Evolutionary conservation across 2,113 vertebrate genomes (phyloP).

Genomic region (Xenopus borealis): DNA sequence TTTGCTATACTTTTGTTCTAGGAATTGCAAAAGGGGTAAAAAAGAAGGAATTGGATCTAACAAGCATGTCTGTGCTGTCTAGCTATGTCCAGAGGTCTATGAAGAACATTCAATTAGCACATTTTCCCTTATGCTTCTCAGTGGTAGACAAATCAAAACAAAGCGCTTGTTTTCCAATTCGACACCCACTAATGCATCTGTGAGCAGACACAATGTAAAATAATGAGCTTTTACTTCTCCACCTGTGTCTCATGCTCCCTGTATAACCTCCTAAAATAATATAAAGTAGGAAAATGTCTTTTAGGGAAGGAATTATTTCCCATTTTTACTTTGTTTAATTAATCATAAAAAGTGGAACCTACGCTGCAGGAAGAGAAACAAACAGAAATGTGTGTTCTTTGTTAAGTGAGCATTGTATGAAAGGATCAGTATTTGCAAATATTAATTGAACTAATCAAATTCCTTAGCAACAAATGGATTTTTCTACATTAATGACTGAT

Average conservation of each 20-base stretch:
- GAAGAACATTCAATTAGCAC: background rate
- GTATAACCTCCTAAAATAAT: background rate
- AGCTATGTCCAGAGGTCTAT: background rate
- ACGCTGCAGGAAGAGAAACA: too few species aligned
- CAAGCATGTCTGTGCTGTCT: background rate
- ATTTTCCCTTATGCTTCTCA: too few species aligned
- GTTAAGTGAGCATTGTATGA: background rate
- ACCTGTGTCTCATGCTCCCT: background rate
- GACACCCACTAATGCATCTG: background rate
- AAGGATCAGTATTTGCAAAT: background rate
- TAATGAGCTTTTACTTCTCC: background rate
- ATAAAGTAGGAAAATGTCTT: background rate
- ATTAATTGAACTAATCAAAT: background rate
- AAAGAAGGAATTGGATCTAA: background rate
- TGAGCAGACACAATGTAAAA: background rate
- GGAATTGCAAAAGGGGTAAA: too few species aligned
- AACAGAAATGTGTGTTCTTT: too few species aligned
- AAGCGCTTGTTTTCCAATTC: background rate
- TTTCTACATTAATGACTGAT: conserved; percentile 8
- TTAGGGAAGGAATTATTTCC: background rate
- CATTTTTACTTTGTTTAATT: background rate
- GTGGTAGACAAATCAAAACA: background rate
- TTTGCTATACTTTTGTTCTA: too few species aligned
- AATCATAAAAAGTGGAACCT: background rate
- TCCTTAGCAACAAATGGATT: background rate